phyloP scores from a whole-genome alignment of 2,888 invertebrate genomes.

The Zonitis immaculata region DNA sequence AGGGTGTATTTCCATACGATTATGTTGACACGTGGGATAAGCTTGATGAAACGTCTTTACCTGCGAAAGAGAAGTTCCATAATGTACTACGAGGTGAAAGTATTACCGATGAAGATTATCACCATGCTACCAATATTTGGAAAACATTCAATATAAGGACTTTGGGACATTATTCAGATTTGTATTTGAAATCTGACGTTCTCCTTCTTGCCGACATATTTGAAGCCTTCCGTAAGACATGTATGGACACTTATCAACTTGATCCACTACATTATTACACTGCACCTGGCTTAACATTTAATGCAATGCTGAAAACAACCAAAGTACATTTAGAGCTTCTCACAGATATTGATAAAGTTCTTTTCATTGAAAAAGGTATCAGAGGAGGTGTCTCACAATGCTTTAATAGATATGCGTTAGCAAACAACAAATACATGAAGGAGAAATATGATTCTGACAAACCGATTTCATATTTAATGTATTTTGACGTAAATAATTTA shows the following conservation, averaged over 20 bases:
- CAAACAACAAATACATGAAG: constrained; percentile 40
- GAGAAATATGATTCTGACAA: constrained; percentile 27
- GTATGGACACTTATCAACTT: constrained; percentile 28
- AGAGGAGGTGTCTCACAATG: constrained; percentile 37
- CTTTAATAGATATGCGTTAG: constrained; percentile 30
- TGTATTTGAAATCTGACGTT: constrained; percentile 15
- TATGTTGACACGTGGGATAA: constrained; percentile 24
- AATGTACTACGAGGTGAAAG: constrained; percentile 18
- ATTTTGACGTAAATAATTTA: constrained; percentile 36
- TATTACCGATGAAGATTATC: constrained; percentile 27
- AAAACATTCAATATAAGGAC: constrained; percentile 25
- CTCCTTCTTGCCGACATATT: constrained; percentile 11
- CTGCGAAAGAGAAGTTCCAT: constrained; percentile 21
- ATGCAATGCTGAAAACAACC: constrained; percentile 29
- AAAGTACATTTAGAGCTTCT: constrained; percentile 35
- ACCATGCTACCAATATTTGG: constrained; percentile 34
- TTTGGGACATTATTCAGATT: constrained; percentile 1
- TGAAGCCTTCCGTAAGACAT: constrained; percentile 7
- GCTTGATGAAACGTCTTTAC: constrained; percentile 23
- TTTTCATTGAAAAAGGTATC: constrained; percentile 35
- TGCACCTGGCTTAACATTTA: constrained; percentile 26
- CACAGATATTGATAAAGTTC: constrained; percentile 38
- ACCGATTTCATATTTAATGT: constrained; percentile 28
- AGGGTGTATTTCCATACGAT: constrained; percentile 37
- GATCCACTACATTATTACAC: constrained; percentile 39